Evolutionary conservation across 2,888 invertebrate species (phyloP).

Genomic region (Lithophane socia): DNA sequence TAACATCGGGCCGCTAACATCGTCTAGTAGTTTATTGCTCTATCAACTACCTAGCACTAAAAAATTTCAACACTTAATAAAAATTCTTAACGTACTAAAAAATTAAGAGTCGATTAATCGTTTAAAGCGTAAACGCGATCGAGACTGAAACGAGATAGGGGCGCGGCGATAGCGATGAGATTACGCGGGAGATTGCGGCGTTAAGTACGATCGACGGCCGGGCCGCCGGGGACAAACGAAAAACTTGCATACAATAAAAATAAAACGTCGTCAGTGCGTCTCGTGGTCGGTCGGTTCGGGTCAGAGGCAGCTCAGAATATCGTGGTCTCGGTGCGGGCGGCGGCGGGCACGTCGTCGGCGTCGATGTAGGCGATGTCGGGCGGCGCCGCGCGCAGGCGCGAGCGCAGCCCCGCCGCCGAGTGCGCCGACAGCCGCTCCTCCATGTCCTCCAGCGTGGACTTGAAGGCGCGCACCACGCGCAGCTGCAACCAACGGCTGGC

Average conservation of each 20-base stretch:
- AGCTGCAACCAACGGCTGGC: slow-evolving; percentile 95
- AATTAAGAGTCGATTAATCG: slow-evolving; percentile 75
- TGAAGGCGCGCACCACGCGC: slow-evolving; percentile 99
- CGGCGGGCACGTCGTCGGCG: slow-evolving; percentile 91
- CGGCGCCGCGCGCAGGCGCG: slow-evolving; percentile 93
- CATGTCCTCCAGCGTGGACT: slow-evolving; percentile 99
- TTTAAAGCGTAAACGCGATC: slow-evolving; percentile 67
- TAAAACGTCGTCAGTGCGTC: slow-evolving; percentile 65
- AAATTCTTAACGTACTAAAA: slow-evolving; percentile 76
- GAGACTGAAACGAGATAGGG: slow-evolving; percentile 67
- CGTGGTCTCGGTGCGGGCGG: slow-evolving; percentile 83
- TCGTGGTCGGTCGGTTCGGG: slow-evolving; percentile 62
- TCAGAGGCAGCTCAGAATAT: slow-evolving; percentile 77
- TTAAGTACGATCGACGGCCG: slow-evolving; percentile 77
- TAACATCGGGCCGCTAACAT: slow-evolving; percentile 74
- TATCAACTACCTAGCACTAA: slow-evolving; percentile 83
- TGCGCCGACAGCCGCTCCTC: slow-evolving; percentile 99
- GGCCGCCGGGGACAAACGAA: slow-evolving; percentile 65
- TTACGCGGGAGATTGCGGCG: slow-evolving; percentile 72
- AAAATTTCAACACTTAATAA: slow-evolving; percentile 85
- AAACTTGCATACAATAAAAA: slow-evolving; percentile 68
- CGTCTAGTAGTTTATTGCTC: slow-evolving; percentile 78
- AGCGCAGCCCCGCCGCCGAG: slow-evolving; percentile 98
- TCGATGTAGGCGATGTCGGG: slow-evolving; percentile 96
- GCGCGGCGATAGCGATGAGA: slow-evolving; percentile 69